Conservation (phyloP, 2,797 vertebrate genomes). For the Coluber constrictor region DNA sequence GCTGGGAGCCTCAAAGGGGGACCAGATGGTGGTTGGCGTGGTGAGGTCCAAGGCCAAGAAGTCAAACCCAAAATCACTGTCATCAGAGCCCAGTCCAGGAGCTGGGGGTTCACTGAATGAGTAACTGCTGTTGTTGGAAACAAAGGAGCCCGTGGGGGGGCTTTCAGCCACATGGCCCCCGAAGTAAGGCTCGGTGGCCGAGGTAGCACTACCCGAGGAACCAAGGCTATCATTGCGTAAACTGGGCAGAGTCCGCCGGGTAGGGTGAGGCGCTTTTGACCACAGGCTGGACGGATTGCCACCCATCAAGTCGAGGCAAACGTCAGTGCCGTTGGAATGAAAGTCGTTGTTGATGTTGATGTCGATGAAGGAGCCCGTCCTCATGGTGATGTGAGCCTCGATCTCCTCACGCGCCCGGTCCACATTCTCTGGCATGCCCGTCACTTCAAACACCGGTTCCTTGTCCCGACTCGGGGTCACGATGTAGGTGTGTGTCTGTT, state of each 20-base stretch:
- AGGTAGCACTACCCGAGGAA: constrained; percentile 70
- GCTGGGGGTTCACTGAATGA: constrained; percentile 72
- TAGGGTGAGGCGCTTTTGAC: constrained; percentile 79
- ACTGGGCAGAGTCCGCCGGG: constrained; percentile 52
- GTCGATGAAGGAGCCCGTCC: constrained; percentile 90
- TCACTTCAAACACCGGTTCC: constrained; percentile 95
- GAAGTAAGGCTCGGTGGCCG: constrained; percentile 75
- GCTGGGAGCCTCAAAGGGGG: constrained; percentile 75
- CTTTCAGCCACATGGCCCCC: constrained; percentile 70
- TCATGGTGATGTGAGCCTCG: constrained; percentile 94
- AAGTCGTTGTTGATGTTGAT: constrained; percentile 92
- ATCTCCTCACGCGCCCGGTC: constrained; percentile 94
- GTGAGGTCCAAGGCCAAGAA: constrained; percentile 76
- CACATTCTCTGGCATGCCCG: constrained; percentile 97
- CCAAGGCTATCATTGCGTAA: constrained; percentile 71
- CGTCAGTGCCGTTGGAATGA: constrained; percentile 95
- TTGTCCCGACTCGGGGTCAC: constrained; percentile 95
- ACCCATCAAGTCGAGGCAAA: constrained; percentile 87
- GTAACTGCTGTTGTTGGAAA: constrained; percentile 70
- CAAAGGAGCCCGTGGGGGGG: constrained; percentile 85
- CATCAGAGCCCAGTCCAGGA: constrained; percentile 69
- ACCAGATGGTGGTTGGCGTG: constrained; percentile 86
- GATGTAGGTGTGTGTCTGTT: constrained; percentile 97
- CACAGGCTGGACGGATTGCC: constrained; percentile 75
- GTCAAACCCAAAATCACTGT: constrained; percentile 86